Conservation (phyloP, 2,113 vertebrate species). For the Antechinus flavipes region DNA sequence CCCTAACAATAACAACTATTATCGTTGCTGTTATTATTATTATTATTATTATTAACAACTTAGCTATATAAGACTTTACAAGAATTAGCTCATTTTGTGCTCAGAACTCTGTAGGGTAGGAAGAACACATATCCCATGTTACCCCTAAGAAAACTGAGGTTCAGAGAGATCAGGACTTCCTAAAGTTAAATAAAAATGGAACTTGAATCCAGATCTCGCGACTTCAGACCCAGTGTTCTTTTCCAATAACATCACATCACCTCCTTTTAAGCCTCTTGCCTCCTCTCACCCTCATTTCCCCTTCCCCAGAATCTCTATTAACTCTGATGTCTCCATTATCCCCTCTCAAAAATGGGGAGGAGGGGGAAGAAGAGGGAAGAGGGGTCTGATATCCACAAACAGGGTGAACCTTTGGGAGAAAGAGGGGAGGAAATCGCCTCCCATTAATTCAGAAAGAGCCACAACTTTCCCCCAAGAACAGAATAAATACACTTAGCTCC, state of each 20-base stretch:
- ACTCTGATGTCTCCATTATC: not conserved
- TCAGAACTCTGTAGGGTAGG: not conserved
- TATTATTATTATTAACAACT: not conserved
- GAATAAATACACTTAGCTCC: slow-evolving; percentile 85
- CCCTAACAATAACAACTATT: not conserved
- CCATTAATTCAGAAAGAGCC: slow-evolving; percentile 66
- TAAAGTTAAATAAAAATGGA: not conserved
- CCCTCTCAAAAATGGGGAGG: not conserved
- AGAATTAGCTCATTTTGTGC: not conserved
- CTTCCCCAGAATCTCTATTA: not conserved
- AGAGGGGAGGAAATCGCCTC: slow-evolving; percentile 1
- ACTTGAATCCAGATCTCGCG: not conserved
- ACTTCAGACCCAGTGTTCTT: not conserved
- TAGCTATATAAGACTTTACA: not conserved
- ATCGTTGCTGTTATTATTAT: too few species aligned
- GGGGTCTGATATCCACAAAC: not conserved
- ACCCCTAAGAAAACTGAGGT: not conserved
- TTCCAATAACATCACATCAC: not conserved
- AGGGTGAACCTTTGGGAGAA: not conserved
- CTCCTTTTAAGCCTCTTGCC: not conserved
- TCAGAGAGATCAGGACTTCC: not conserved
- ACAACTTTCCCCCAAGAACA: slow-evolving; percentile 81
- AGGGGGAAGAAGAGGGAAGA: not conserved
- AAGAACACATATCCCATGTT: not conserved
- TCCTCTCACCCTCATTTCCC: not conserved